Base-by-base conservation (phyloP, 2,797 vertebrate species). In the Acrossocheilus fasciatus region DNA sequence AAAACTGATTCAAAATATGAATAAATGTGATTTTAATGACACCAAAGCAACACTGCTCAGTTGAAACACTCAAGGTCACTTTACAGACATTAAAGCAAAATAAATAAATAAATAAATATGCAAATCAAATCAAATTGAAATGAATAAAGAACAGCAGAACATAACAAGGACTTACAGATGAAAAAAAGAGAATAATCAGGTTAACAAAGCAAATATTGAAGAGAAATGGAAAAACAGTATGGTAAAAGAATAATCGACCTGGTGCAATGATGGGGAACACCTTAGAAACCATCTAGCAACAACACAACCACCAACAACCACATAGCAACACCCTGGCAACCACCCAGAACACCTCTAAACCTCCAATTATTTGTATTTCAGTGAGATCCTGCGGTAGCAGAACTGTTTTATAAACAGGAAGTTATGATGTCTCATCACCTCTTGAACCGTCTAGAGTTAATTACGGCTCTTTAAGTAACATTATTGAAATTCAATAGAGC, bases 361-460 rank as follows among this genome's bases (percentile, higher is more conserved):
- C 36, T 81, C 18, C 8, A 39, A 36, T 23, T 73, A 20, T 73
- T 59, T 45, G 30, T 18, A 50, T 75, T 30, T 17, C 74, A 85
- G 68, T 66, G 82, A 7, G 34, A 11, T 66, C 23, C 54, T 45
- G 84, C 52, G 54, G 39, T 47, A 64, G 72, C 85, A 87, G 54
- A 89, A 52, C 87, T 86, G 86, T 88, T 87, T 76, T 83, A 89
- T 86, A 87, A 89, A 82, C 75, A 82, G 86, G 82, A 81, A 72
- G 50, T 47, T 57, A 59, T 26, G 7, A 47, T 70, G 73, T 84
- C 62, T 79, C 20, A 36, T 89, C 73, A 77, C 77, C 86, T 81
- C 83, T 88, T 73, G 45, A 83, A 88, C 76, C 72, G 45, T 85
- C 72, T 81, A 64, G 80, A 86, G 83, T 86, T 90, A 89, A 88